Evolutionary conservation across 2,113 vertebrate genomes (phyloP), one percentile per base, ranked within the genome.

Genomic region (Heptranchias perlo): DNA sequence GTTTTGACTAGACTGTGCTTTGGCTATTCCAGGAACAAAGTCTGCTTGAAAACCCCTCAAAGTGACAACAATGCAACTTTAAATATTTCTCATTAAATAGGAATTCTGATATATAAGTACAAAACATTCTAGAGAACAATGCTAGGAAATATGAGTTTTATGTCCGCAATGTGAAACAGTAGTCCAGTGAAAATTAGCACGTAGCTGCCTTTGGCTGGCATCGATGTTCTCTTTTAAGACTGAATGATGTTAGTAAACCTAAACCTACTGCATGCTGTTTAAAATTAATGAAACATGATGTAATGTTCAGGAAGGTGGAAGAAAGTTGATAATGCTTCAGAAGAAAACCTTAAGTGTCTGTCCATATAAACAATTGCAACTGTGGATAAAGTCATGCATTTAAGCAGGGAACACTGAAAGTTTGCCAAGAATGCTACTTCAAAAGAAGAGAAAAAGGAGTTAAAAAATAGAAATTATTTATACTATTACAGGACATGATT

Each of bases 151-250:
- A 92, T 35, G 16, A 61, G 35, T 92, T n/a, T 35, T 92, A 31
- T 92, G 58, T 3, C 0, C 39, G 54, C 21, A 93, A 62, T 93
- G 35, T 62, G 89, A 39, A 39, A 7, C 58, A 92, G 54, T 18
- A 62, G 58, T 62, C 35, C 52, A 92, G 89, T 93, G 89, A 93
- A 93, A 62, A 93, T 6, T 21, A 62, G 35, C 89, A 92, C 87
- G 87, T 93, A 62, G 89, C 18, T 39, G 89, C 35, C 58, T 93
- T 93, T 93, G 58, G 25, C 87, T 61, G 52, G 87, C 87, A 91
- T 58, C 25, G 35, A 58, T 89, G 58, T 58, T 52, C 11, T 58
- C 2, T 91, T 91, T 91, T 62, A 62, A 39, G 25, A 58, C 14
- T n/a, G 35, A 76, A 58, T 1, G 39, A 18, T 11, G 4, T 82